A percentile compares a stretch with the other conserved stretches of the same genome.
Conservation (phyloP, 2,797 vertebrate species). For the Knipowitschia caucasica region DNA sequence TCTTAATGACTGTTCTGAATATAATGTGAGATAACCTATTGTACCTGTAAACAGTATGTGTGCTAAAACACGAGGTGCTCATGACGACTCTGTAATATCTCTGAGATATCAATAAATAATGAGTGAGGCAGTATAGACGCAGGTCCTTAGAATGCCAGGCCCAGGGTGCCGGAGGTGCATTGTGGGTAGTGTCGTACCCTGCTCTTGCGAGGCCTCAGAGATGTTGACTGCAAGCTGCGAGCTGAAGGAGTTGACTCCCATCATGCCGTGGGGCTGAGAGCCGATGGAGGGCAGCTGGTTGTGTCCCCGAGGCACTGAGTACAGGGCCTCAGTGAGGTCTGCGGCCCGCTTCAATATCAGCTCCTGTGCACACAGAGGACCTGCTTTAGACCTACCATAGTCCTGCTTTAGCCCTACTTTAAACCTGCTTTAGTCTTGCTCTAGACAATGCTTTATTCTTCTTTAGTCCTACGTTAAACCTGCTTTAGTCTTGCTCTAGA, state of each 20-base stretch:
- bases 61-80: too few species aligned
- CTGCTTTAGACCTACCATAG: neutral
- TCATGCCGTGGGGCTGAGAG: conserved; percentile 70
- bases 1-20: too few species aligned
- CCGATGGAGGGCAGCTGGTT: conserved; percentile 85
- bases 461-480: too few species aligned
- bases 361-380: conserved; percentile 48
- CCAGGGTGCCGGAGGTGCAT: conserved; percentile 2
- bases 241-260: conserved; percentile 90
- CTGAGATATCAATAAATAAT: too few species aligned
- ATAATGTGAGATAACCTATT: too few species aligned
- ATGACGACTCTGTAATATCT: too few species aligned
- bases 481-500: conserved; percentile 55
- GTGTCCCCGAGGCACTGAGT: conserved; percentile 88
- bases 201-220: conserved; percentile 86
- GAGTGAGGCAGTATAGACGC: too few species aligned
- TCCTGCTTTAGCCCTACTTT: too few species aligned
- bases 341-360: conserved; percentile 69
- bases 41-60: too few species aligned
- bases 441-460: too few species aligned
- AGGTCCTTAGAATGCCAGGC: too few species aligned
- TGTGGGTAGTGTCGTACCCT: conserved; percentile 67
- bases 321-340: conserved; percentile 75
- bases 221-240: conserved; percentile 87
- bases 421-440: too few species aligned